Base-by-base conservation (phyloP, 2,113 vertebrate genomes). In the Centropus unirufus region DNA sequence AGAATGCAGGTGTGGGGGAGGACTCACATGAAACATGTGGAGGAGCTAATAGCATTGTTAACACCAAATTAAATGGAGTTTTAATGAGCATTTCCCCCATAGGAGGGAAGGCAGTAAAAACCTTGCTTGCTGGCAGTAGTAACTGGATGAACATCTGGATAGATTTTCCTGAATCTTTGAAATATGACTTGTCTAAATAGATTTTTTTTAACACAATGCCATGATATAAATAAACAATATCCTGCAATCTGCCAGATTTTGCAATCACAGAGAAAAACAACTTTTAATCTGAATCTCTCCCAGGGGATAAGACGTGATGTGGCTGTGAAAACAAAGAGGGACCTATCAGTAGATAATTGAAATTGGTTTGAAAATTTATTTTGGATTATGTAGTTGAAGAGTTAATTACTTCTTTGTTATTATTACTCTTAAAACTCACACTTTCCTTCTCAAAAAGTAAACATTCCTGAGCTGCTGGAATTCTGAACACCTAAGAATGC, bases 51-150 rank as follows among this genome's bases (percentile, higher is more conserved):
- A 67, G 74, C 85, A 80, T 79, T 5, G 13, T 88, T 93, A 95
- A 66, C 83, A 72, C 55, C 80, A 63, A 95, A 95, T 97, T 94
- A 96, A 95, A 78, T 80, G 58, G 74, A 67, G 83, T 78, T 97
- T 89, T 90, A 94, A 92, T 40, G 80, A 94, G 76, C 29, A 1
- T 61, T 92, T 81, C 30, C 73, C 90, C 83, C 76, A 21, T 5
- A 47, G 79, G 91, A 87, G 68, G 81, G 13, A 54, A 63, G 26
- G 80, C 83, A 89, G n/a, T 47, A 59, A 74, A 92, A 89, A 63
- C 0, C 19, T 11, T 52, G 21, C 63, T 83, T 63, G 79, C 55
- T 70, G 39, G 44, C 83, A 81, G 86, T 36, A 70, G 75, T 59
- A 88, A 46, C 55, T 24, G 39, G 9, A 23, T 39, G 42, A 83